These are phyloP conservation scores for Sebastolobus altivelis DNA, from an alignment of 2,797 vertebrate genomes.

Conservation along the genomic window DNA sequence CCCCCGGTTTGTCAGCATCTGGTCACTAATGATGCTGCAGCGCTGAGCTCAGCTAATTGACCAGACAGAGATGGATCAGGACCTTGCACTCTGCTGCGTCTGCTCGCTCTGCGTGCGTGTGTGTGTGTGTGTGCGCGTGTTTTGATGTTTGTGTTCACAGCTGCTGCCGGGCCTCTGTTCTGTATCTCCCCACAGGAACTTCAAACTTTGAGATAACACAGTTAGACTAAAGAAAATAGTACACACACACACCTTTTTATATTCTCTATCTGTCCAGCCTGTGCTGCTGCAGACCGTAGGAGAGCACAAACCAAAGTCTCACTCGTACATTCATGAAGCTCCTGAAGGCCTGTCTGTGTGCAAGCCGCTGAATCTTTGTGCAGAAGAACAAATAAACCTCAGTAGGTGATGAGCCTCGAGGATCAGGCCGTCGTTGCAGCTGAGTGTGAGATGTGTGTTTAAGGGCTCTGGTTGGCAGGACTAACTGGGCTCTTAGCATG, in stretches of 20 bases:
- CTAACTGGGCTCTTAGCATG: constrained; percentile 47
- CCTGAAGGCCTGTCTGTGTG: constrained; percentile 22
- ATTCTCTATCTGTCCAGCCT: not conserved
- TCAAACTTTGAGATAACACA: constrained; percentile 44
- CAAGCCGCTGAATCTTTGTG: constrained; percentile 31
- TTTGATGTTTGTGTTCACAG: constrained; percentile 27
- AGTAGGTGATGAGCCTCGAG: constrained; percentile 54
- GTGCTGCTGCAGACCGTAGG: constrained; percentile 27
- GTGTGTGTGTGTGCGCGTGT: constrained; percentile 9
- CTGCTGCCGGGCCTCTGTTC: constrained; percentile 24
- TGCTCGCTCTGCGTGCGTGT: constrained; percentile 40
- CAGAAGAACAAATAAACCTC: constrained; percentile 55
- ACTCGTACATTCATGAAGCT: not conserved
- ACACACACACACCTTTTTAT: not conserved
- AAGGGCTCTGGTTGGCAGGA: constrained; percentile 52
- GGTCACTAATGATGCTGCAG: constrained; percentile 79
- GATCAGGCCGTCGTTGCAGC: constrained; percentile 42
- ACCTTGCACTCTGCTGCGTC: constrained; percentile 55
- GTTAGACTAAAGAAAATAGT: constrained; percentile 18
- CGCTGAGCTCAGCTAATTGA: constrained; percentile 83
- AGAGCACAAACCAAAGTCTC: constrained; percentile 8
- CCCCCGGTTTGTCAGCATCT: constrained; percentile 71
- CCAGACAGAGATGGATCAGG: constrained; percentile 83
- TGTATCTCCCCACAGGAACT: constrained; percentile 14
- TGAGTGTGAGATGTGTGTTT: constrained; percentile 51